Evolutionary conservation across 53 echinoderm and acorn worm genomes (phyloP).

Genomic region (Luidia sarsii): DNA sequence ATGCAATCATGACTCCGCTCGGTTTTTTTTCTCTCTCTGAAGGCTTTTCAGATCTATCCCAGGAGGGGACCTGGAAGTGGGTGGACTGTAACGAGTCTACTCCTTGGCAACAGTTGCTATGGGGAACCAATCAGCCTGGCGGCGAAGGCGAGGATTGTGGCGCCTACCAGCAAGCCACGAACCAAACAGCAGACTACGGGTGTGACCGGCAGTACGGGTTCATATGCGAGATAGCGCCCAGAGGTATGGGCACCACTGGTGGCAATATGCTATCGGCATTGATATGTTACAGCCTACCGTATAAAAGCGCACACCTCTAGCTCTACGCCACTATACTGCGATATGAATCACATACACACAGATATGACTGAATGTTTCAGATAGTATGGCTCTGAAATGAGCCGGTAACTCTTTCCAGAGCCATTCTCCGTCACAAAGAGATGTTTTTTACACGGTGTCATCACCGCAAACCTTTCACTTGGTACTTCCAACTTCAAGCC

Average conservation of each 20-base stretch:
- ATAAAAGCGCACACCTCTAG: too few relatives aligned
- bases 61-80: constrained; percentile 72
- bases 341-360: too few relatives aligned
- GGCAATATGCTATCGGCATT: too few relatives aligned
- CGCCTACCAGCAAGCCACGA: constrained; percentile 5
- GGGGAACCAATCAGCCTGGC: constrained; percentile 58
- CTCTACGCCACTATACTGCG: too few relatives aligned
- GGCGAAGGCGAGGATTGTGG: constrained; percentile 59
- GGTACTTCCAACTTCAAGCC: too few relatives aligned
- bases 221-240: constrained; percentile 67
- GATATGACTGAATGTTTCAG: too few relatives aligned
- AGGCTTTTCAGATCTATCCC: constrained; percentile 14
- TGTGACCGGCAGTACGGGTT: constrained; percentile 51
- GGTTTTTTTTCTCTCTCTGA: background rate
- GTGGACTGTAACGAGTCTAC: constrained; percentile 60
- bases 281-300: too few relatives aligned
- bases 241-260: constrained; percentile 38
- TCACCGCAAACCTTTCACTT: too few relatives aligned
- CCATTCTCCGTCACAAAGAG: too few relatives aligned
- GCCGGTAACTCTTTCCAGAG: too few relatives aligned
- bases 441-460: too few relatives aligned
- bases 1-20: background rate
- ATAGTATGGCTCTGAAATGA: too few relatives aligned
- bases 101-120: constrained; percentile 61
- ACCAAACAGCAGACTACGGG: constrained; percentile 42